Conservation (phyloP, 2,888 invertebrate genomes). For the Phymatocera aterrima region DNA sequence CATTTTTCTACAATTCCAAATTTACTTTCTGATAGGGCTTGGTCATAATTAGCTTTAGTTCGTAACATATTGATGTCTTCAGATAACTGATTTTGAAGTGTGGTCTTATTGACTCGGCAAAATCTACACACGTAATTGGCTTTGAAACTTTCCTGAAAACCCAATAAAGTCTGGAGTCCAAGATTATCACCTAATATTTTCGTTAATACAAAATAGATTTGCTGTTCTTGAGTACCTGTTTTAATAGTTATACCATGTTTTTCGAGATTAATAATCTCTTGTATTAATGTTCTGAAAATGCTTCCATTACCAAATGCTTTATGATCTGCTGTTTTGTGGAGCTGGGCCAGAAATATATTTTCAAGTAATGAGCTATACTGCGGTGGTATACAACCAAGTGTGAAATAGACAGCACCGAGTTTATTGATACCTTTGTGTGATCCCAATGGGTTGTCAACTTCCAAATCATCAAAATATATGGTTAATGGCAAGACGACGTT, state of each 20-base stretch:
- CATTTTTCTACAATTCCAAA: slow-evolving; percentile 24
- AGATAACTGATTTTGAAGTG: neutral
- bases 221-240: neutral
- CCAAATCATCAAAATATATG: slow-evolving; percentile 51
- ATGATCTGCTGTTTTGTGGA: slow-evolving; percentile 42
- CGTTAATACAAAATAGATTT: slow-evolving; percentile 48
- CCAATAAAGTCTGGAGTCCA: slow-evolving; percentile 37
- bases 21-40: neutral
- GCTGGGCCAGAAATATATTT: slow-evolving; percentile 45
- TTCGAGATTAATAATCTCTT: slow-evolving; percentile 39
- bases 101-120: slow-evolving; percentile 38
- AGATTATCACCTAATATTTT: slow-evolving; percentile 48
- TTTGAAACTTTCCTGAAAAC: slow-evolving; percentile 43
- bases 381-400: slow-evolving; percentile 14
- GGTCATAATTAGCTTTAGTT: neutral
- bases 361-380: slow-evolving; percentile 40
- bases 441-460: slow-evolving; percentile 53
- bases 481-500: slow-evolving; percentile 51
- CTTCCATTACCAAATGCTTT: slow-evolving; percentile 36
- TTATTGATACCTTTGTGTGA: slow-evolving; percentile 47
- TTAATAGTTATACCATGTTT: slow-evolving; percentile 49
- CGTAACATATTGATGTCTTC: slow-evolving; percentile 22
- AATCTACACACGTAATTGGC: slow-evolving; percentile 46
- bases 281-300: slow-evolving; percentile 39
- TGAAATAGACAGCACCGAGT: slow-evolving; percentile 47